Evolutionary conservation across 2,797 vertebrate species (phyloP).

Genomic region (Triplophysa bombifrons): DNA sequence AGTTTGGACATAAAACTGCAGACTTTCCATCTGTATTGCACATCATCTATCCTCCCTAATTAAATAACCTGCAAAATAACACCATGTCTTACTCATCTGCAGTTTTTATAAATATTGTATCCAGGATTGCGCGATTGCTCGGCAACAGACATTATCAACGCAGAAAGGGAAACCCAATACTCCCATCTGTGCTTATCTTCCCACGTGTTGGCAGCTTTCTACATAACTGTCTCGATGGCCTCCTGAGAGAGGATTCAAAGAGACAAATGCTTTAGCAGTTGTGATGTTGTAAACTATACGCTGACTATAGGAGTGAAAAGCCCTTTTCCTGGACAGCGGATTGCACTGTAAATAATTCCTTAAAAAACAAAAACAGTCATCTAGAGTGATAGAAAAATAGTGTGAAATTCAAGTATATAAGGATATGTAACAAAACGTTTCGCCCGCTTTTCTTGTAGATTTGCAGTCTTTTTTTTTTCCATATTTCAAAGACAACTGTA

Average conservation of each 20-base stretch:
- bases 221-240: neutral
- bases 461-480: no score
- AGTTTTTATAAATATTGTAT: neutral
- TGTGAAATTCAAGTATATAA: no score
- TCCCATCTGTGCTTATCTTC: slow-evolving; percentile 22
- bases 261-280: slow-evolving; percentile 13
- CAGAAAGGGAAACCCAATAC: slow-evolving; percentile 24
- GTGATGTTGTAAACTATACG: neutral
- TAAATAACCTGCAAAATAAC: neutral
- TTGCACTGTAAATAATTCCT: no score
- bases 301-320: neutral
- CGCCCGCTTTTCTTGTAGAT: no score
- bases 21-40: neutral
- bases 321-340: neutral
- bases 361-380: no score
- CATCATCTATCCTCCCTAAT: neutral
- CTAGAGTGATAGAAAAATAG: no score
- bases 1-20: neutral
- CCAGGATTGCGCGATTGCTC: neutral
- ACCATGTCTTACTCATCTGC: neutral
- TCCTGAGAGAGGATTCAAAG: neutral
- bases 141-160: neutral
- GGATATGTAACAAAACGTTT: no score
- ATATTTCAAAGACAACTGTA: no score
- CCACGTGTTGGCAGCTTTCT: slow-evolving; percentile 6